Conservation (phyloP, 1,140 invertebrate species). For the Ceratina australensis region DNA sequence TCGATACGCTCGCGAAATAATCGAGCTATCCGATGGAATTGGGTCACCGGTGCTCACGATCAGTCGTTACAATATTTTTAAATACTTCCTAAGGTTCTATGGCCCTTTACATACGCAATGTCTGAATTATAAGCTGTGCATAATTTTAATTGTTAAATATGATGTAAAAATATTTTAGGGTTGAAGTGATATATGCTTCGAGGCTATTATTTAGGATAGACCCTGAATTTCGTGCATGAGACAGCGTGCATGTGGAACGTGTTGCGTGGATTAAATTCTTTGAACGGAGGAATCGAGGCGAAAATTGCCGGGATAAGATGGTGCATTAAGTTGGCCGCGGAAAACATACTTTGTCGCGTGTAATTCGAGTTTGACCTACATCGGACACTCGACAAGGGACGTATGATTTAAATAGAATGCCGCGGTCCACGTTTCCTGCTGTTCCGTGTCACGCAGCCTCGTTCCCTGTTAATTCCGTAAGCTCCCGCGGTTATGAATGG, state of each 20-base stretch:
- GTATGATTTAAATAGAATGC: slow-evolving; percentile 53
- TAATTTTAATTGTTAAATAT: too few species aligned
- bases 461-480: slow-evolving; percentile 32
- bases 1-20: too few species aligned
- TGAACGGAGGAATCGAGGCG: background rate
- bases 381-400: slow-evolving; percentile 45
- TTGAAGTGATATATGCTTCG: too few species aligned
- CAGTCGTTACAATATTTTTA: too few species aligned
- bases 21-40: background rate
- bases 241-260: too few species aligned
- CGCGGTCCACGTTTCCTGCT: slow-evolving; percentile 52
- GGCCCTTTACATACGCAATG: too few species aligned
- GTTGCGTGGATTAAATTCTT: too few species aligned
- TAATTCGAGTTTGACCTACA: slow-evolving; percentile 53
- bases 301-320: background rate
- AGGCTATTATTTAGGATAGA: too few species aligned
- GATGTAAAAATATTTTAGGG: too few species aligned
- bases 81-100: too few species aligned
- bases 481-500: slow-evolving; percentile 26
- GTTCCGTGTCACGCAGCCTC: slow-evolving; percentile 36
- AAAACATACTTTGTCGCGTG: slow-evolving; percentile 24
- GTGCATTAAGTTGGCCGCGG: background rate
- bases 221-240: too few species aligned
- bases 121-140: too few species aligned
- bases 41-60: background rate